A percentile compares a stretch with the other conserved stretches of the same genome.
Evolutionary conservation across 2,113 vertebrate species (phyloP).

Genomic region (Pelvicachromis taeniatus): DNA sequence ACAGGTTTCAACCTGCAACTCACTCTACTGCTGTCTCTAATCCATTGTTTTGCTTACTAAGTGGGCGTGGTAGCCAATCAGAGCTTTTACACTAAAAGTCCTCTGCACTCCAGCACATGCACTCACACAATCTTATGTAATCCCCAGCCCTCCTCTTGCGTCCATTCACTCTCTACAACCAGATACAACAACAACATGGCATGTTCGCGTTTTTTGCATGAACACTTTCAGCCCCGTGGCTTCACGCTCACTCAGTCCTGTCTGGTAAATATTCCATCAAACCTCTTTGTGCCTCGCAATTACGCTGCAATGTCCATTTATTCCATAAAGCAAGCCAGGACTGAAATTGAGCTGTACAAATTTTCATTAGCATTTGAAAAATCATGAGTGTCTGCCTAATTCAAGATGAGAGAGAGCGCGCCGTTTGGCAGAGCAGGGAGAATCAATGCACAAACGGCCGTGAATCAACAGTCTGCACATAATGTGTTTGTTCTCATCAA

Average conservation of each 20-base stretch:
- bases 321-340: neutral
- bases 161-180: neutral
- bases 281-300: neutral
- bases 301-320: conserved; percentile 11
- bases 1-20: conserved; percentile 59
- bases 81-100: conserved; percentile 3
- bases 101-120: neutral
- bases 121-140: neutral
- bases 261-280: conserved; percentile 18
- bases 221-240: neutral
- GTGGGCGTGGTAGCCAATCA: conserved; percentile 51
- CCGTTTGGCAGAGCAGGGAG: conserved; percentile 39
- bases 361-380: conserved; percentile 61
- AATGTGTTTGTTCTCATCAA: conserved; percentile 70
- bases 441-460: conserved; percentile 63
- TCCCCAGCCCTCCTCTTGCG: neutral
- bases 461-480: conserved; percentile 63
- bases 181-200: neutral
- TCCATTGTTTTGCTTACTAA: conserved; percentile 31
- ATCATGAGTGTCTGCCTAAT: conserved; percentile 56
- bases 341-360: conserved; percentile 54
- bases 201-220: neutral
- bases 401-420: conserved; percentile 46
- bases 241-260: conserved; percentile 1
- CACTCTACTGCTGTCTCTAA: conserved; percentile 24